phyloP scores from a whole-genome alignment of 1,140 invertebrate species.

The Heliconius hewitsoni region DNA sequence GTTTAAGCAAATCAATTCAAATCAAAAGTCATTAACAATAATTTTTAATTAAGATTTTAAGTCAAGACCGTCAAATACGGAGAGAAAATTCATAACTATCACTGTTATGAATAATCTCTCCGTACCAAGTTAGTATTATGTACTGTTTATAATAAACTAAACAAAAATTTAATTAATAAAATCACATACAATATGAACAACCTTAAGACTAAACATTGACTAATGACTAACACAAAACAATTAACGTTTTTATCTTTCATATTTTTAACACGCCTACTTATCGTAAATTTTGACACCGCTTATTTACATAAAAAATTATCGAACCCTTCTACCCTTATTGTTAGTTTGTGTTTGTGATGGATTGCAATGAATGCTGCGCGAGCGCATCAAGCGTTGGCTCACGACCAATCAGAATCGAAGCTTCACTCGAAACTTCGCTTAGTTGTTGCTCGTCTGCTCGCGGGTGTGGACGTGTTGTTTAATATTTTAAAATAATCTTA shows the following conservation, averaged over 20 bases:
- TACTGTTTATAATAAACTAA: too few species aligned
- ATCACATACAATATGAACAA: too few species aligned
- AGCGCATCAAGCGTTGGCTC: slow-evolving; percentile 33
- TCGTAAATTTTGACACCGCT: slow-evolving; percentile 34
- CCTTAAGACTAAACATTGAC: too few species aligned
- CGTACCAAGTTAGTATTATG: too few species aligned
- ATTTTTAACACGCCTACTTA: slow-evolving; percentile 26
- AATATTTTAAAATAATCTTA: neutral
- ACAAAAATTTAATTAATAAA: too few species aligned
- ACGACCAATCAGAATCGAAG: slow-evolving; percentile 46
- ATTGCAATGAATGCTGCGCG: slow-evolving; percentile 39
- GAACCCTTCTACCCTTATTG: slow-evolving; percentile 32
- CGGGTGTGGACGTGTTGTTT: slow-evolving; percentile 41
- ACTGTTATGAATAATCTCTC: too few species aligned
- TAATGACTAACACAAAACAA: slow-evolving; percentile 14
- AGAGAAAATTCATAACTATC: too few species aligned
- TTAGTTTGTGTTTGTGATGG: slow-evolving; percentile 50
- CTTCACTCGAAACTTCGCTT: slow-evolving; percentile 36
- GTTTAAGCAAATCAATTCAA: too few species aligned
- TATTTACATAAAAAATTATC: slow-evolving; percentile 36
- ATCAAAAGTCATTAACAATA: too few species aligned
- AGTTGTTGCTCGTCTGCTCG: slow-evolving; percentile 47
- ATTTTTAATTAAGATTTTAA: too few species aligned
- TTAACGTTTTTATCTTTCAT: slow-evolving; percentile 13
- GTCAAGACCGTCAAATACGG: too few species aligned